These are phyloP conservation scores for Argynnis bischoffii DNA, from an alignment of 2,888 invertebrate species.

Conservation along the genomic window DNA sequence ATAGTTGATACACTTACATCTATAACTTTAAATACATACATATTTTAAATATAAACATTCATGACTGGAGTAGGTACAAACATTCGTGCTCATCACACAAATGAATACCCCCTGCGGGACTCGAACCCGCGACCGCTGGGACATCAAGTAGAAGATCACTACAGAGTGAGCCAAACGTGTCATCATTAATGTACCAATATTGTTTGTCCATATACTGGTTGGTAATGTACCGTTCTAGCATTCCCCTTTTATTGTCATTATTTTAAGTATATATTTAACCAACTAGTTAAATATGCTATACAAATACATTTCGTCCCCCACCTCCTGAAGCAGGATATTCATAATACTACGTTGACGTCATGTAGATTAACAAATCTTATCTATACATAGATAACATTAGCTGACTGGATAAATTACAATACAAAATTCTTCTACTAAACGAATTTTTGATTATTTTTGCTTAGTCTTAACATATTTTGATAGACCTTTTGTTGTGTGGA, in stretches of 20 bases:
- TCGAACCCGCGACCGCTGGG: no score
- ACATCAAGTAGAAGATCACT: no score
- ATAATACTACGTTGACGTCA: slow-evolving; percentile 51
- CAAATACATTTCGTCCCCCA: slow-evolving; percentile 13
- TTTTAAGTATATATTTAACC: slow-evolving; percentile 6
- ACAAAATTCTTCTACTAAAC: slow-evolving; percentile 16
- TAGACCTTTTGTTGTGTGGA: slow-evolving; percentile 24
- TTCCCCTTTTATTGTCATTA: not conserved
- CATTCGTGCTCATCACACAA: no score
- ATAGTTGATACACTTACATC: no score
- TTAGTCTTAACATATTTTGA: slow-evolving; percentile 31
- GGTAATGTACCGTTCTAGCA: not conserved
- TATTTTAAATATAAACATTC: no score
- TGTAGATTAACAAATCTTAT: slow-evolving; percentile 64
- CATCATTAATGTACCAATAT: no score
- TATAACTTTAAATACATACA: no score
- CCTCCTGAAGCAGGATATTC: slow-evolving; percentile 46
- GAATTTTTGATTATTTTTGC: slow-evolving; percentile 27
- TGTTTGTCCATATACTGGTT: no score
- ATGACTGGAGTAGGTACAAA: no score
- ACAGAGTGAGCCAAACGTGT: no score
- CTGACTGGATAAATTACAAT: slow-evolving; percentile 22
- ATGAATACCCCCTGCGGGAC: no score
- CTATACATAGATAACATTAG: slow-evolving; percentile 52
- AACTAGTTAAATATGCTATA: not conserved